A percentile compares a stretch with the other conserved stretches of the same genome.
Conservation (phyloP, 2,888 invertebrate species). For the Meteorus colon region DNA sequence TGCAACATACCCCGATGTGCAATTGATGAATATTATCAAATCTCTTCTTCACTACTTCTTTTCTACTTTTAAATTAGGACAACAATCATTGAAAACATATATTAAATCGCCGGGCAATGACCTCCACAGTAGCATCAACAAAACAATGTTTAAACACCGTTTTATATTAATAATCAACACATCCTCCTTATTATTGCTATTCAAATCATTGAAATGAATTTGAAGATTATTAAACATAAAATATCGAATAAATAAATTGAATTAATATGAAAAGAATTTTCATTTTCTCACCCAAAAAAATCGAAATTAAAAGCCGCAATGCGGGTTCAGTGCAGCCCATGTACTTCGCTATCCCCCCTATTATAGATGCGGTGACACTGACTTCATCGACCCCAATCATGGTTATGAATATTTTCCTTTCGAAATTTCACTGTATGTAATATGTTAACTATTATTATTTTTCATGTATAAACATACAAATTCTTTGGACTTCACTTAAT, state of each 20-base stretch:
- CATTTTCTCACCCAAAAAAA: conserved; percentile 77
- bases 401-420: conserved; percentile 5
- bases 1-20: too few relatives aligned
- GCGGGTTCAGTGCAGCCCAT: conserved; percentile 80
- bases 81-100: too few relatives aligned
- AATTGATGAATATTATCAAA: too few relatives aligned
- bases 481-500: background rate
- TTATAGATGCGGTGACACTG: conserved; percentile 33
- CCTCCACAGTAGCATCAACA: too few relatives aligned
- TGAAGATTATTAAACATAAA: background rate
- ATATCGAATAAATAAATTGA: too few relatives aligned
- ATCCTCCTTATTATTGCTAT: background rate
- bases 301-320: conserved; percentile 78
- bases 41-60: too few relatives aligned
- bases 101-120: too few relatives aligned
- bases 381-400: conserved; percentile 35
- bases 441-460: background rate
- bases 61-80: too few relatives aligned
- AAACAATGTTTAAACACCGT: too few relatives aligned
- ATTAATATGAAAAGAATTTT: background rate
- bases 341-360: conserved; percentile 70
- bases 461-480: background rate
- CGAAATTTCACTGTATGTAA: background rate
- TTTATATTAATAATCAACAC: background rate
- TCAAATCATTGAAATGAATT: background rate